Base-by-base conservation (phyloP, 2,888 invertebrate genomes). In the Calameuta idolon region DNA sequence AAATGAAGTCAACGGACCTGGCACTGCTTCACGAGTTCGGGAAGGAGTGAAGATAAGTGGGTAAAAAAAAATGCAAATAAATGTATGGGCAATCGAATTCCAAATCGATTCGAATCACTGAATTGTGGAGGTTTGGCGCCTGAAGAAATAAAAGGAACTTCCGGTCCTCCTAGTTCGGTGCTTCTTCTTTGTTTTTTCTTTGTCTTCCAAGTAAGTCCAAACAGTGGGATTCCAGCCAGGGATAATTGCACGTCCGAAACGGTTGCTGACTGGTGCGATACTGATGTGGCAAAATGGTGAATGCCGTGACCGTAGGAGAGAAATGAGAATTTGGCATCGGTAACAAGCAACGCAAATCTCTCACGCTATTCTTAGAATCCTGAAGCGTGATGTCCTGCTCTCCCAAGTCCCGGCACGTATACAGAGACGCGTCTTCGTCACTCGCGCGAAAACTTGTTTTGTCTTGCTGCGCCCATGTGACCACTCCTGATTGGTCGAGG, bases 311-410 rank as follows among this genome's bases (percentile, higher is more conserved):
- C 9, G 74, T n/a, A 31, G n/a, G 74, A 74, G 34, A 74, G 74
- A 74, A 34, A 74, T 33, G n/a, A 40, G 40, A 40, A n/a, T 74
- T 34, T 33, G 69, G 69, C 69, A 69, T 74, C 74, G 34, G 23
- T 12, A 35, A 34, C 74, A 3, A 74, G 74, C 74, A 34, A 74
- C 74, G 74, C 74, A 74, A 74, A 74, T 74, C 74, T 74, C 35
- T n/a, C 30, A 15, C n/a, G 33, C 74, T 74, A 74, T 74, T 74
- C 12, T 74, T 74, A 74, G 74, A 74, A 74, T 34, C 11, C 35
- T 4, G 23, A 74, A 34, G 74, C 74, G 74, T 35, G 34, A 34
- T 74, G 74, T 35, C 69, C 69, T 12, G 69, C 69, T 69, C 69
- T 15, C 31, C 12, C 69, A 69, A 69, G 15, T 31, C 69, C 12